Evolutionary conservation across 2,888 invertebrate genomes (phyloP).

Genomic region (Scaeva pyrastri): DNA sequence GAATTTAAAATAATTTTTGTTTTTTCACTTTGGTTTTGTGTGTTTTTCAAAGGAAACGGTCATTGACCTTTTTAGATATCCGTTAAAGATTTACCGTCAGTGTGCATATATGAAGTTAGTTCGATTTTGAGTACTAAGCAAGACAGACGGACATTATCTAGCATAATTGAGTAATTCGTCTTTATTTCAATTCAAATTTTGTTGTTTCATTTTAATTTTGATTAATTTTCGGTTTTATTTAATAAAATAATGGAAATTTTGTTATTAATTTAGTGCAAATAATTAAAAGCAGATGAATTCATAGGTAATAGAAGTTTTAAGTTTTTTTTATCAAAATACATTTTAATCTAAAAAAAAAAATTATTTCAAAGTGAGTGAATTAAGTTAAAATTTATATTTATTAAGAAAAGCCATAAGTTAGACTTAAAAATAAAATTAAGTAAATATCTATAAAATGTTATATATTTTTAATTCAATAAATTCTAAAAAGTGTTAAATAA

Average conservation of each 20-base stretch:
- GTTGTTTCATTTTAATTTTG: background rate
- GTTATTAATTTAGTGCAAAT: background rate
- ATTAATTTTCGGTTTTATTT: background rate
- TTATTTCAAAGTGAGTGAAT: background rate
- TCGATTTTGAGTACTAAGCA: slow-evolving; percentile 58
- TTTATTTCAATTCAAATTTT: slow-evolving; percentile 28
- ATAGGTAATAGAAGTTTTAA: background rate
- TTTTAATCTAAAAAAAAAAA: background rate
- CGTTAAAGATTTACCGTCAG: slow-evolving; percentile 67
- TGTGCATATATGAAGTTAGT: slow-evolving; percentile 31
- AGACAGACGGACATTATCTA: slow-evolving; percentile 71
- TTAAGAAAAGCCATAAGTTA: no score
- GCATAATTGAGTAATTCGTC: slow-evolving; percentile 63
- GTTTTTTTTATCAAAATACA: background rate
- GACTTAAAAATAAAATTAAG: no score
- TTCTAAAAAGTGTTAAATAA: background rate
- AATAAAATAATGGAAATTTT: background rate
- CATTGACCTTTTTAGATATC: slow-evolving; percentile 39
- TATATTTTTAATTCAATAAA: background rate
- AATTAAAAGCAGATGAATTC: background rate
- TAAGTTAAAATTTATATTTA: no score
- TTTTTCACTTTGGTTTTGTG: background rate
- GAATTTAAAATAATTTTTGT: slow-evolving; percentile 5
- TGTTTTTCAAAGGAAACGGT: slow-evolving; percentile 23
- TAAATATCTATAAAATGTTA: background rate